A percentile compares a stretch with the other conserved stretches of the same genome.
Conservation (phyloP, 2,113 vertebrate species). For the Balaenoptera acutorostrata region DNA sequence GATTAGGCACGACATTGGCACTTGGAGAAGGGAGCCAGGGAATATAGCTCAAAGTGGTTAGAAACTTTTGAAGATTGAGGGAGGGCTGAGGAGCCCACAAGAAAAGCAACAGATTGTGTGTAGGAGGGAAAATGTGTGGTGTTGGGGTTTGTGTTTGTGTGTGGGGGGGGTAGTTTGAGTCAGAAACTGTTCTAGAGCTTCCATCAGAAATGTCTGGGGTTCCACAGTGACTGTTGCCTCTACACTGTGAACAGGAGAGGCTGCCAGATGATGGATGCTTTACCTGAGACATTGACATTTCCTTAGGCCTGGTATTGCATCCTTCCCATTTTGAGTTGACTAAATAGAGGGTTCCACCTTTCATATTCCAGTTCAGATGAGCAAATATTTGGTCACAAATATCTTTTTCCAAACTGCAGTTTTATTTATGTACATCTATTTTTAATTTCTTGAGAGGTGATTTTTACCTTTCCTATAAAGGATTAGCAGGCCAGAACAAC, state of each 20-base stretch:
- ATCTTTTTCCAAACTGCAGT: not conserved
- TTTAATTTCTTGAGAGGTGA: conserved; percentile 23
- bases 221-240: not conserved
- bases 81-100: not conserved
- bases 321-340: not conserved
- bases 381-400: not conserved
- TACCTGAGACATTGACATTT: not conserved
- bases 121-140: conserved; percentile 46
- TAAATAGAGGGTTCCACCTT: not conserved
- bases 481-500: not conserved
- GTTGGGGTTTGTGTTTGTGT: not conserved
- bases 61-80: not conserved
- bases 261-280: not conserved
- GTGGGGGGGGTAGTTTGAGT: conserved; percentile 24
- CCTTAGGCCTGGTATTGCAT: not conserved
- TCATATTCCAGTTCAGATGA: not conserved
- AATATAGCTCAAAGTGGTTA: not conserved
- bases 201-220: conserved; percentile 24
- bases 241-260: not conserved
- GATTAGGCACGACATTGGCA: not conserved
- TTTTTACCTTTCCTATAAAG: conserved; percentile 46
- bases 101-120: conserved; percentile 59
- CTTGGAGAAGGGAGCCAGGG: not conserved
- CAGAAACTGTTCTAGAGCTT: conserved; percentile 42
- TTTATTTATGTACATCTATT: conserved; percentile 51